These are phyloP conservation scores for Urechis unicinctus DNA, from an alignment of 2,888 invertebrate species.

Conservation along the genomic window DNA sequence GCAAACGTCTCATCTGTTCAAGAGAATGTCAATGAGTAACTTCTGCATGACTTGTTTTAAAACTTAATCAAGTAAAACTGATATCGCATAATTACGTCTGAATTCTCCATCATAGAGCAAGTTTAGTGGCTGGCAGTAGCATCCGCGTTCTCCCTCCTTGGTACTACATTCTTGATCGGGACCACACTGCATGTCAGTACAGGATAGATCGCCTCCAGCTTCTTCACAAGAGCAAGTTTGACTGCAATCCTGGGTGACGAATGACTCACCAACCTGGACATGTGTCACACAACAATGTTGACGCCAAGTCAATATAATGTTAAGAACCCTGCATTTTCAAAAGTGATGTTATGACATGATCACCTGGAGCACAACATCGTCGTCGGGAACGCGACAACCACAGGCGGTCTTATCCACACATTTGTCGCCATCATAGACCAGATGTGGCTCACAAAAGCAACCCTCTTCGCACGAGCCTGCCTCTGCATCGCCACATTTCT, in stretches of 20 bases:
- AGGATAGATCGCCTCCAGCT: background rate
- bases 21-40: too few species aligned
- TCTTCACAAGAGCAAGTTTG: background rate
- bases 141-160: too few species aligned
- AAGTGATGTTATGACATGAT: background rate
- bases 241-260: background rate
- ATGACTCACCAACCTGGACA: background rate
- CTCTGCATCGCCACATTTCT: background rate
- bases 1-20: too few species aligned
- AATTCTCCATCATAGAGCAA: too few species aligned
- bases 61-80: too few species aligned
- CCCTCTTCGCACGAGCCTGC: background rate
- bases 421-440: background rate
- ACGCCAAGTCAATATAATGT: background rate
- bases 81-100: too few species aligned
- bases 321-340: background rate
- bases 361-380: too few species aligned
- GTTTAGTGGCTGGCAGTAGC: too few species aligned
- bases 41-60: too few species aligned
- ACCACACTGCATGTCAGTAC: too few species aligned
- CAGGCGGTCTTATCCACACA: background rate
- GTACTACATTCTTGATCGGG: too few species aligned
- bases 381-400: background rate
- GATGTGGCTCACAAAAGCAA: background rate
- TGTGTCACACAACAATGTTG: background rate